A percentile compares a stretch with the other conserved stretches of the same genome.
phyloP scores from a whole-genome alignment of 2,888 invertebrate species.

The Dasysyrphus tricinctus region DNA sequence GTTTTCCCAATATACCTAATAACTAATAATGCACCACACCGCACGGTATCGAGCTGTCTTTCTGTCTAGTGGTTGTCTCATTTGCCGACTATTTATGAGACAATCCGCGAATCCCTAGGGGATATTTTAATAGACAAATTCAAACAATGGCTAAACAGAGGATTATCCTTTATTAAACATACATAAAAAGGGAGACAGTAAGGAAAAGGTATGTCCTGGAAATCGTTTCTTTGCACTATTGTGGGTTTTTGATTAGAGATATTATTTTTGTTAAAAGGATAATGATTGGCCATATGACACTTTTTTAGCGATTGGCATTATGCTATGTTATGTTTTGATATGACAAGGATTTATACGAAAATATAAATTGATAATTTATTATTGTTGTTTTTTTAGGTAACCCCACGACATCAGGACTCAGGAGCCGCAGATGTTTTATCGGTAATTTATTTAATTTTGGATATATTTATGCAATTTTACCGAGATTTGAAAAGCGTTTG shows the following conservation, averaged over 20 bases:
- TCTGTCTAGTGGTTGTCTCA: slow-evolving; percentile 64
- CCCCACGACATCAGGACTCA: not conserved
- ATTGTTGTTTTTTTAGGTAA: not conserved
- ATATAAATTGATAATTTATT: slow-evolving; percentile 61
- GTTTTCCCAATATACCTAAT: slow-evolving; percentile 35
- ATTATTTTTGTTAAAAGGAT: slow-evolving; percentile 37
- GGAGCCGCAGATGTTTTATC: no score
- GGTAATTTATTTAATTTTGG: no score
- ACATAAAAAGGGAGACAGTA: not conserved
- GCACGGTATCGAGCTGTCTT: slow-evolving; percentile 5
- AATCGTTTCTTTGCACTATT: slow-evolving; percentile 19
- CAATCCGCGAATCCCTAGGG: slow-evolving; percentile 57
- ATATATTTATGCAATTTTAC: no score
- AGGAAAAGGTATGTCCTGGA: not conserved
- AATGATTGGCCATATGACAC: slow-evolving; percentile 43
- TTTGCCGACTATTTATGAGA: slow-evolving; percentile 69
- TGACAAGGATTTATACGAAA: slow-evolving; percentile 27
- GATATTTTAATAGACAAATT: slow-evolving; percentile 62
- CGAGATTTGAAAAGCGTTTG: no score
- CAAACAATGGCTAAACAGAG: slow-evolving; percentile 63
- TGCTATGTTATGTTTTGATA: slow-evolving; percentile 18
- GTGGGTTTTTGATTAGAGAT: slow-evolving; percentile 17
- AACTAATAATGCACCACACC: slow-evolving; percentile 3
- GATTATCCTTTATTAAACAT: slow-evolving; percentile 59
- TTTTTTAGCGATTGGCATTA: not conserved